Base-by-base conservation (phyloP, 1,140 invertebrate genomes). In the Oncopodura yosiiana region DNA sequence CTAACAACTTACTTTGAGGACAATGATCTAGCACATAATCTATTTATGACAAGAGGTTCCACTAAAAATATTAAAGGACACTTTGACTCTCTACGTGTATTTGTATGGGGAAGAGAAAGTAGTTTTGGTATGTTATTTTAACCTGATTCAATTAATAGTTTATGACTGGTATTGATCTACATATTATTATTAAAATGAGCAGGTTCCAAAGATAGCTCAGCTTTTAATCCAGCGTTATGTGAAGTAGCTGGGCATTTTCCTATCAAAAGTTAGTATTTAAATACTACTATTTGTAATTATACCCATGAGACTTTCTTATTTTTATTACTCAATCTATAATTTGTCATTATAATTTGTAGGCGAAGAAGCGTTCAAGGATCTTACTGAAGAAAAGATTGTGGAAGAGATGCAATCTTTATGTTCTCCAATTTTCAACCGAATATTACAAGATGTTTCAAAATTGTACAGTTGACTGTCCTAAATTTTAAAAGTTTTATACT, bases 191-290 rank as follows among this genome's bases (percentile, higher is more conserved):
- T 51, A 44, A 5, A 39, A 23, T 19, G 19, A 11, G 14, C 53
- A 72, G 72, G 76, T 18, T 60, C 68, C 1, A 83, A 83, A 70
- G 67, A 75, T 49, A 67, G 74, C 2, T 64, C 49, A 30, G 71
- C 67, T 27, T 79, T 83, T 63, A 75, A 76, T 70, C 71, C 79
- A 30, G 82, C 80, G 16, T 69, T 75, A 2, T 80, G 75, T 65
- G 82, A 85, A 69, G 66, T 83, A 1, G 80, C 78, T 67, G 82
- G 82, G 16, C 81, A 82, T 70, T 73, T 85, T 52, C 68, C 74
- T 16, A 70, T 82, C 14, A 78, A 73, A 72, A 71, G 80, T 82
- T 71, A 75, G 71, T 70, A 56, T 41, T 29, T 53, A 48, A 57
- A 55, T n/a, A n/a, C n/a, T n/a, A n/a, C n/a, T n/a, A n/a, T n/a